A percentile compares a stretch with the other conserved stretches of the same genome.
Conservation (phyloP, 2,797 vertebrate species). For the Otolemur crassicaudatus region DNA sequence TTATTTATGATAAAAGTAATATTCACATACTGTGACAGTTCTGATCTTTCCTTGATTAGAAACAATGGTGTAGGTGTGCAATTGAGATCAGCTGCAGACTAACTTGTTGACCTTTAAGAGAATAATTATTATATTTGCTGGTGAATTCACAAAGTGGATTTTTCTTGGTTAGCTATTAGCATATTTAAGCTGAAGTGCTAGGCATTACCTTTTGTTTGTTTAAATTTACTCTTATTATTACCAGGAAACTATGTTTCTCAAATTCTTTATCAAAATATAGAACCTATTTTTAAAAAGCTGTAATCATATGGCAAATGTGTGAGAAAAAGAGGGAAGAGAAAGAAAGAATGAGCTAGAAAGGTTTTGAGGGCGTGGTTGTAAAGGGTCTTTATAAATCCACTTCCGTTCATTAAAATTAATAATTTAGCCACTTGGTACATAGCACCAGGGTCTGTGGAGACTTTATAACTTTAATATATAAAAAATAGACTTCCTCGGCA, state of each 20-base stretch:
- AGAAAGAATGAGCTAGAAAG: not conserved
- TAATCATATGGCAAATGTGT: not conserved
- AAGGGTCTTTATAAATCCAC: not conserved
- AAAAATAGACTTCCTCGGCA: not conserved
- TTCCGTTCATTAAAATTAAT: not conserved
- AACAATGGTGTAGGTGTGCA: not conserved
- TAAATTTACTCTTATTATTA: constrained; percentile 16
- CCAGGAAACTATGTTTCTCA: not conserved
- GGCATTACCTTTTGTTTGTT: not conserved
- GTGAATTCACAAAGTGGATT: not conserved
- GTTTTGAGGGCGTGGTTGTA: not conserved
- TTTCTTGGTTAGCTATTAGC: not conserved
- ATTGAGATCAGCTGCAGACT: not conserved
- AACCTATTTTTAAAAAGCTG: not conserved
- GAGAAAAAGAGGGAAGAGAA: not conserved
- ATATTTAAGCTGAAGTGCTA: not conserved
- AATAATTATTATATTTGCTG: not conserved
- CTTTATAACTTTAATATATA: not conserved
- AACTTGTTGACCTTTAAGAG: not conserved
- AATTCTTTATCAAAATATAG: constrained; percentile 37
- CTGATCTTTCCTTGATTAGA: not conserved
- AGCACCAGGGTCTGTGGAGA: not conserved
- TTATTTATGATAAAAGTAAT: not conserved
- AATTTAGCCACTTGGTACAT: not conserved
- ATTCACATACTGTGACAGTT: not conserved